Base-by-base conservation (phyloP, 2,888 invertebrate genomes). In the Eugnorisma glareosa region DNA sequence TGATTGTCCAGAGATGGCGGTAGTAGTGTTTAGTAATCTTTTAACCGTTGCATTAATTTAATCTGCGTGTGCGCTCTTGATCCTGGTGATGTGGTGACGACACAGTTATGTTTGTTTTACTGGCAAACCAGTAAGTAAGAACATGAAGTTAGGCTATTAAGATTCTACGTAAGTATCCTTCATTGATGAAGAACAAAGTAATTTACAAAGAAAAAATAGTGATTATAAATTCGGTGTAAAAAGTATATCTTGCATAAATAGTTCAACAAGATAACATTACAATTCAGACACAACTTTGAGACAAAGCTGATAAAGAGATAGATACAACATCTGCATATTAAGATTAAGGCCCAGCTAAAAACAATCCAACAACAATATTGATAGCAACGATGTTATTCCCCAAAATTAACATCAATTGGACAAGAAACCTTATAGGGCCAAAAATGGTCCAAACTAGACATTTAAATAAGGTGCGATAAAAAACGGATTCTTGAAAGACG, bases 211-310 rank as follows among this genome's bases (percentile, higher is more conserved):
- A 59, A 28, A 37, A 24, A 7, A 6, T 7, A 4, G 6, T n/a
- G 35, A 21, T 31, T 37, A 66, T 3, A 31, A 67, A 64, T 78
- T 78, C 11, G 11, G 59, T 78, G 67, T 57, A 59, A 35, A 59
- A 59, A 59, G 2, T 1, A 21, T 21, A 48, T 40, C 13, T 37
- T 35, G 3, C 5, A 11, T 28, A 61, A 68, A 67, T 15, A 37
- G 4, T n/a, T n/a, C n/a, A 40, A 54, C 37, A 5, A n/a, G 80
- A 77, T 79, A 80, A 79, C 51, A 77, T 75, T 35, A n/a, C 21
- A 51, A 43, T 45, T 24, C 80, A 77, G 80, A 79, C 80, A 79
- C 51, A 54, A 79, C 80, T 77, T 77, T 63, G 63, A 79, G 43
- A 51, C 43, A 79, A 51, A 37, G 43, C 51, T 43, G 61, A 77